Base-by-base conservation (phyloP, 2,113 vertebrate genomes). In the Entelurus aequoreus region DNA sequence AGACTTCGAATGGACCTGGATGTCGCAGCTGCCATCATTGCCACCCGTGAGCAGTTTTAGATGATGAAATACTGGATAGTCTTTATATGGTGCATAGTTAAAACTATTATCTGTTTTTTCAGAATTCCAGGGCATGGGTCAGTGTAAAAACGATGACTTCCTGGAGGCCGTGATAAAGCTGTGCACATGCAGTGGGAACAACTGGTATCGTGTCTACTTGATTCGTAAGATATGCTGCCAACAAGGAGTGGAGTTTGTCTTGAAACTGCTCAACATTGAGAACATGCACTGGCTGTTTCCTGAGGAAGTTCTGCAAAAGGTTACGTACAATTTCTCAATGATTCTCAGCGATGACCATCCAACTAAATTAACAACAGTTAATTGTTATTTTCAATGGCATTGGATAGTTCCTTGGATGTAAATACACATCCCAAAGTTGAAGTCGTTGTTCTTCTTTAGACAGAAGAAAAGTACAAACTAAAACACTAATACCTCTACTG, bases 141-240 rank as follows among this genome's bases (percentile, higher is more conserved):
- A 55, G 36, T 42, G 50, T 55, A 75, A 36, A 36, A 63, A 47
- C 13, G 19, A 52, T 49, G 48, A 52, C 10, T 91, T 90, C 72
- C 66, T 97, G 76, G 15, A 0, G 14, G 84, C 76, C 0, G 91
- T 93, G 48, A 40, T 62, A 56, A 3, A 1, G 6, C 82, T 99
- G 69, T 95, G 93, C 16, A 7, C 4, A 5, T 62, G 0, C 0
- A 40, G 74, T 46, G 36, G 48, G 11, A 95, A 96, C 0, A 84
- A 93, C 79, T 99, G 96, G 95, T 90, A 92, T 72, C 69, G 80
- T 0, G 86, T 99, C 65, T 99, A 94, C 84, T 87, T 98, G 56
- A 81, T 95, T 51, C 88, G 96, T 50, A 95, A 88, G 65, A 87
- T 94, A 1, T 73, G 88, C 50, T 91, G 83, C 74, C 91, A 86